Evolutionary conservation across 2,888 invertebrate species (phyloP).

Genomic region (Pyralis farinalis): DNA sequence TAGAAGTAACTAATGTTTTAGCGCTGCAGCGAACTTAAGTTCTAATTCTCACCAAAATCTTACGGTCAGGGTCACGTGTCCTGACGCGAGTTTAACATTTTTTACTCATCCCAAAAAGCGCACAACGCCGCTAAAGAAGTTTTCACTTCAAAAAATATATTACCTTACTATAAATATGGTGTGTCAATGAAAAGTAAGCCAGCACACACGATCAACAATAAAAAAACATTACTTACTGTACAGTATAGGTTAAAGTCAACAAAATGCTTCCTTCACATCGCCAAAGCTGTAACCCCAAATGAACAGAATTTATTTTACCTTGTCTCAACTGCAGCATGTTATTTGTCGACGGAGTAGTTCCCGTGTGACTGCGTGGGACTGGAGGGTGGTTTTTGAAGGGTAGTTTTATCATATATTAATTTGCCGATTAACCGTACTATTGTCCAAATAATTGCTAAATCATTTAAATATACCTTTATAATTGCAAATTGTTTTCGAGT

Average conservation of each 20-base stretch:
- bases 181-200: constrained; percentile 26
- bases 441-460: neutral
- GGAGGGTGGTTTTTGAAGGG: neutral
- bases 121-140: too few species aligned
- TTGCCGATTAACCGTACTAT: neutral
- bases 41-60: too few species aligned
- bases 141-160: too few species aligned
- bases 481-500: neutral
- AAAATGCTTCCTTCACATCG: neutral
- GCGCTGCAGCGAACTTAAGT: too few species aligned
- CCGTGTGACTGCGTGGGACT: neutral
- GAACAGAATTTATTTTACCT: neutral
- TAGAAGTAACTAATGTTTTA: too few species aligned
- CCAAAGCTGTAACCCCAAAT: constrained; percentile 9
- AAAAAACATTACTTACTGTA: constrained; percentile 35
- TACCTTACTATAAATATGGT: constrained; percentile 11
- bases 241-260: constrained; percentile 29
- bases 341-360: neutral
- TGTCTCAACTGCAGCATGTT: neutral
- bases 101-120: too few species aligned
- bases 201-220: constrained; percentile 36
- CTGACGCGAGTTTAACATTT: too few species aligned
- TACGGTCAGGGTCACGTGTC: too few species aligned
- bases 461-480: neutral
- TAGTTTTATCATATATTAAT: neutral